Evolutionary conservation across 2,888 invertebrate genomes (phyloP).

Genomic region (Cerceris rybyensis): DNA sequence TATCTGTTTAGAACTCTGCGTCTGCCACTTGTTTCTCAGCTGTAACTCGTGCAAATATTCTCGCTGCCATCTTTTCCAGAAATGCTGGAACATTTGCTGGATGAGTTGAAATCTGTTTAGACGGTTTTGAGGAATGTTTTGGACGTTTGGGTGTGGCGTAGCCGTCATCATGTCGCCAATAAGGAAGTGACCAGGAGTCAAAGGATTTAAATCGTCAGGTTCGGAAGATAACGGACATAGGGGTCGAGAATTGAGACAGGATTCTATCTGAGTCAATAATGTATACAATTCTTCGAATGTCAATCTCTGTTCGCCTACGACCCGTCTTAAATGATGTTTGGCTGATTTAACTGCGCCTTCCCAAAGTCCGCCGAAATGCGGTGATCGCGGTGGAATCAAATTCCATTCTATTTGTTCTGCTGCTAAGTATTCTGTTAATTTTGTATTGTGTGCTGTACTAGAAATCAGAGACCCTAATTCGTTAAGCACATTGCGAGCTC

Average conservation of each 20-base stretch:
- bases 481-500: neutral
- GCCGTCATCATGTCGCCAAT: too few relatives aligned
- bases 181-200: too few relatives aligned
- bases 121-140: too few relatives aligned
- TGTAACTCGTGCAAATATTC: neutral
- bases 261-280: neutral
- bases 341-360: neutral
- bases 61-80: too few relatives aligned
- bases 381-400: neutral
- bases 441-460: too few relatives aligned
- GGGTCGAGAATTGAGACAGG: neutral
- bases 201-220: too few relatives aligned
- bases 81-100: too few relatives aligned
- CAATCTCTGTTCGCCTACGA: neutral
- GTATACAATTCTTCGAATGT: neutral
- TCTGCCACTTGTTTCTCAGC: neutral
- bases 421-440: neutral
- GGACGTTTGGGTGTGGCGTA: too few relatives aligned
- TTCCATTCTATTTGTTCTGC: neutral
- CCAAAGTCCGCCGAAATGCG: slow-evolving; percentile 4
- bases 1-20: too few relatives aligned
- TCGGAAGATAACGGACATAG: too few relatives aligned
- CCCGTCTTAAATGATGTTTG: slow-evolving; percentile 1
- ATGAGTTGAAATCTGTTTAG: too few relatives aligned
- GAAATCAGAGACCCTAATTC: neutral